Evolutionary conservation across 2,113 vertebrate species (phyloP).

Genomic region (Pantherophis guttatus): DNA sequence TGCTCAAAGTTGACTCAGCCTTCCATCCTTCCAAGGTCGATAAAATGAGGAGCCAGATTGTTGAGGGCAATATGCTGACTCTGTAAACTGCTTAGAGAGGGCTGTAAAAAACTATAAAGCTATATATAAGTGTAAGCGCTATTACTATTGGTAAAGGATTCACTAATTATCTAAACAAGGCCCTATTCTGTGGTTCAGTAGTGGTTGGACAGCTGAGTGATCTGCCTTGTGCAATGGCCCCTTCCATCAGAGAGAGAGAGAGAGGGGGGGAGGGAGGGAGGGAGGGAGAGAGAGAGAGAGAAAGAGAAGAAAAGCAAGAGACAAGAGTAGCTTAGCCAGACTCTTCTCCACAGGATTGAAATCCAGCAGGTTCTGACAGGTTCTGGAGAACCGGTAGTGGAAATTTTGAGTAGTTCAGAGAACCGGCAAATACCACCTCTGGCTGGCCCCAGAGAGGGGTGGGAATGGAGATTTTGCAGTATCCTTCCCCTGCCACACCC

Average conservation of each 20-base stretch:
- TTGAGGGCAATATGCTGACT: not conserved
- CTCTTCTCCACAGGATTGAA: conserved; percentile 34
- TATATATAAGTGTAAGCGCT: not conserved
- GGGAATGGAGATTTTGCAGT: no score
- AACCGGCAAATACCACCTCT: no score
- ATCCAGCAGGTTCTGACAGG: no score
- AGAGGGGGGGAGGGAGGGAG: not conserved
- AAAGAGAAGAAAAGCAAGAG: conserved; percentile 34
- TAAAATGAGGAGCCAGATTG: not conserved
- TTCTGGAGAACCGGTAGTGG: no score
- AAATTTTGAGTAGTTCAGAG: no score
- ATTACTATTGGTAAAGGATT: conserved; percentile 41
- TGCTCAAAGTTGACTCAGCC: not conserved
- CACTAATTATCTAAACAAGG: conserved; percentile 56
- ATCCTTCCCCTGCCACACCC: no score
- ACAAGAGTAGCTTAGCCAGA: conserved; percentile 53
- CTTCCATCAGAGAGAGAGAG: conserved; percentile 43
- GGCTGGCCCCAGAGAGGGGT: no score
- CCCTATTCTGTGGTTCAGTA: conserved; percentile 57
- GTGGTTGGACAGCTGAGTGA: conserved; percentile 55
- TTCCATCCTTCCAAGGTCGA: not conserved
- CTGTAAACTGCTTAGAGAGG: not conserved
- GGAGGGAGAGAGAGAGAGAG: no score
- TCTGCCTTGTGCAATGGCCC: conserved; percentile 64
- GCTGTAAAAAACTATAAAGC: not conserved